phyloP scores from a whole-genome alignment of 1,140 invertebrate species.

The Holcopasites calliopsidis region DNA sequence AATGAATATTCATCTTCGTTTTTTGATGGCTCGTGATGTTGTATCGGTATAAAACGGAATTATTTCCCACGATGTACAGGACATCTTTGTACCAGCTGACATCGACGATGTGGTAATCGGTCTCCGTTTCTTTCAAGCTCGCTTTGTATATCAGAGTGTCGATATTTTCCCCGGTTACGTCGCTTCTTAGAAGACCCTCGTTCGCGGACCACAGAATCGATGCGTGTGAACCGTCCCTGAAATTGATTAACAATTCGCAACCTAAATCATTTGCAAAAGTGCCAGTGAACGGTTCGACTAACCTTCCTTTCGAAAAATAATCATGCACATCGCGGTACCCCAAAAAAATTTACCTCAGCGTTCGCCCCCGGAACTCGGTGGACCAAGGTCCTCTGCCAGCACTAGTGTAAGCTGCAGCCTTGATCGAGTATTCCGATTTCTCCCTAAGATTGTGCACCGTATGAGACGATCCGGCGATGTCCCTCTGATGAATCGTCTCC shows the following conservation, averaged over 20 bases:
- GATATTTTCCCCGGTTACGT: conserved; percentile 87
- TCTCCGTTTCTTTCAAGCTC: conserved; percentile 75
- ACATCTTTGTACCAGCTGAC: conserved; percentile 85
- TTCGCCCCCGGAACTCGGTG: conserved; percentile 85
- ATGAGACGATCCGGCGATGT: conserved; percentile 83
- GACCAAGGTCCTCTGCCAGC: conserved; percentile 91
- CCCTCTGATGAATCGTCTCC: conserved; percentile 76
- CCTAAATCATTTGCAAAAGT: no score
- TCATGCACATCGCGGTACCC: no score
- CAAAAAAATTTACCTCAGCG: conserved; percentile 79
- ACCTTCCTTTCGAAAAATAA: no score
- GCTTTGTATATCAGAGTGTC: conserved; percentile 83
- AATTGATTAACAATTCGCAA: no score
- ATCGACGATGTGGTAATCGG: conserved; percentile 82
- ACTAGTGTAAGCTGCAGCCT: conserved; percentile 87
- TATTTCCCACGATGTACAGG: conserved; percentile 87
- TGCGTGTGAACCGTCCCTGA: conserved; percentile 77
- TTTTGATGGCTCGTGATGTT: conserved; percentile 84
- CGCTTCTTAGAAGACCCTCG: conserved; percentile 85
- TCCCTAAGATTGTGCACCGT: conserved; percentile 85
- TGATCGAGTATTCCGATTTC: conserved; percentile 88
- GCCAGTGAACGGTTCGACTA: no score
- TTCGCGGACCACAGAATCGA: conserved; percentile 86
- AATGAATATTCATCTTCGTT: conserved; percentile 83
- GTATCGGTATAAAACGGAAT: conserved; percentile 85